Conservation (phyloP, 2,113 vertebrate genomes). For the Pterocles burchelli region DNA sequence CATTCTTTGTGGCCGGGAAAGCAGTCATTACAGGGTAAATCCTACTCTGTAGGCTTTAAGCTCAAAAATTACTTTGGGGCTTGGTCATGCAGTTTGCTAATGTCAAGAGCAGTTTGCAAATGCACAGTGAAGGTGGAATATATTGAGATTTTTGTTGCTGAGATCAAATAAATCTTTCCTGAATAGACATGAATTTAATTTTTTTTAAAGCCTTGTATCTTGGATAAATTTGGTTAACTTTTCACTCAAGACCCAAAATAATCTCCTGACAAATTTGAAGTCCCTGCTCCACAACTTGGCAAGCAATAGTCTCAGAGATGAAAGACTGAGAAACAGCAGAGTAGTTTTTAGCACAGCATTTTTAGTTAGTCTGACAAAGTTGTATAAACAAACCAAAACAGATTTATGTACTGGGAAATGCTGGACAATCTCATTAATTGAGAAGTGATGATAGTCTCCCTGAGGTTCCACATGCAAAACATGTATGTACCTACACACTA, state of each 20-base stretch:
- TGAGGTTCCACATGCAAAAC: background rate
- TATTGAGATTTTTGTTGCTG: background rate
- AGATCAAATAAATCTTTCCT: background rate
- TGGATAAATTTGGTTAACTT: background rate
- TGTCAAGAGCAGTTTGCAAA: background rate
- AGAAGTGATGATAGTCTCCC: background rate
- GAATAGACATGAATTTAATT: background rate
- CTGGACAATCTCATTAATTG: background rate
- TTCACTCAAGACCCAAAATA: background rate
- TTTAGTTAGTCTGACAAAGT: background rate
- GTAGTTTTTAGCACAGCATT: background rate
- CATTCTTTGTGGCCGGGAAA: background rate
- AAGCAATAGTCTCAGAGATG: background rate
- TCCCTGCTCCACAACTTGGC: background rate
- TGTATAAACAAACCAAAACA: background rate
- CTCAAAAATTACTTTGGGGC: background rate
- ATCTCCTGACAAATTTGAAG: background rate
- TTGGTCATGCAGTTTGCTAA: background rate
- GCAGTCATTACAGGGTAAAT: background rate
- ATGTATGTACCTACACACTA: background rate
- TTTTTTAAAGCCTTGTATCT: background rate
- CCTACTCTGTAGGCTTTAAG: background rate
- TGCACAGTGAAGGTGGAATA: background rate
- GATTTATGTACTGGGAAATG: background rate
- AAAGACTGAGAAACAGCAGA: background rate